phyloP scores from a whole-genome alignment of 2,113 vertebrate species.

The Mesitornis unicolor region DNA sequence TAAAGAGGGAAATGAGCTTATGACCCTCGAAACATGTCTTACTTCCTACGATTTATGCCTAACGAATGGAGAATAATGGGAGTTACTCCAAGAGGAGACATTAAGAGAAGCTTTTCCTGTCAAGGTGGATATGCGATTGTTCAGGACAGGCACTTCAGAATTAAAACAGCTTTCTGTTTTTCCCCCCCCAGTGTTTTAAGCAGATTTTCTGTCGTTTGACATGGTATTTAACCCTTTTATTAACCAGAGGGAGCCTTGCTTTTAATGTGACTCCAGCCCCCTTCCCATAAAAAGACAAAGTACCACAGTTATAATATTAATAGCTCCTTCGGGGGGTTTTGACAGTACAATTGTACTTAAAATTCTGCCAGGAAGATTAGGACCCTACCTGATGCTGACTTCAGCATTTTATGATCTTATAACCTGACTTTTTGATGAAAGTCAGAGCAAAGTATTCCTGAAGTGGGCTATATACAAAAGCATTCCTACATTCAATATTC shows the following conservation, averaged over 20 bases:
- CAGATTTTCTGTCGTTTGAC: neutral
- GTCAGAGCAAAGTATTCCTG: neutral
- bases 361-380: neutral
- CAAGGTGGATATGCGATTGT: constrained; percentile 28
- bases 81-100: constrained; percentile 24
- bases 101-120: constrained; percentile 44
- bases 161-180: constrained; percentile 21
- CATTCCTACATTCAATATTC: neutral
- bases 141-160: neutral
- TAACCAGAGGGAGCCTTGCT: neutral
- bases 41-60: constrained; percentile 48
- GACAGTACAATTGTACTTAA: neutral
- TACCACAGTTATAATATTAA: neutral
- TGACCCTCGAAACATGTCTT: neutral
- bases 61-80: constrained; percentile 28
- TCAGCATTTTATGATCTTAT: neutral
- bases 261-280: neutral
- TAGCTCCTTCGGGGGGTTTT: neutral
- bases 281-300: neutral
- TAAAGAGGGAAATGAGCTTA: constrained; percentile 23
- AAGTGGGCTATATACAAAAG: neutral
- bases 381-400: neutral
- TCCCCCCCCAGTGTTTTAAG: neutral
- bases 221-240: constrained; percentile 3
- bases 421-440: neutral